phyloP scores from a whole-genome alignment of 2,888 invertebrate genomes.

The Rotaria socialis region DNA sequence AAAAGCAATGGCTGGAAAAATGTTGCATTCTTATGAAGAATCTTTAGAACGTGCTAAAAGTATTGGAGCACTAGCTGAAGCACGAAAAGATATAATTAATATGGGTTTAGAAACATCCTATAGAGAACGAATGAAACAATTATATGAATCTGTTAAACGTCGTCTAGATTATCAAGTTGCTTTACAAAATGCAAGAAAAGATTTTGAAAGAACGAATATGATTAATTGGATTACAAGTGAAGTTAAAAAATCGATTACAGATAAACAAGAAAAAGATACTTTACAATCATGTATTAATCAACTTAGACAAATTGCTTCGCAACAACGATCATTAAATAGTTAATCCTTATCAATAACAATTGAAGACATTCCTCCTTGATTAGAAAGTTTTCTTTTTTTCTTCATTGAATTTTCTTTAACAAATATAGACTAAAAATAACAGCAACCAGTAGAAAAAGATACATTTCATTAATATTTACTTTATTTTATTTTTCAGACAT shows the following conservation, averaged over 20 bases:
- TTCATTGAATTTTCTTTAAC: too few relatives aligned
- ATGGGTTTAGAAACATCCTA: conserved; percentile 89
- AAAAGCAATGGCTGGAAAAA: conserved; percentile 7
- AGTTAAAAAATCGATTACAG: conserved; percentile 80
- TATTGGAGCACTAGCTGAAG: conserved; percentile 25
- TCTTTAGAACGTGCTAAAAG: conserved; percentile 22
- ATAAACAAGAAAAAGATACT: conserved; percentile 66
- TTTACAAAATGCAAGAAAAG: conserved; percentile 73
- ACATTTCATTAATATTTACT: too few relatives aligned
- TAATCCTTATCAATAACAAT: too few relatives aligned
- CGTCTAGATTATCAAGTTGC: conserved; percentile 80
- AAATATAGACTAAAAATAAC: too few relatives aligned
- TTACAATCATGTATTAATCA: conserved; percentile 39
- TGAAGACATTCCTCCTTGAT: too few relatives aligned
- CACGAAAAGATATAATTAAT: conserved; percentile 72
- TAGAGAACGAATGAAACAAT: conserved; percentile 66
- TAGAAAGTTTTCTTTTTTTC: too few relatives aligned
- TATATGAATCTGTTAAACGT: conserved; percentile 64
- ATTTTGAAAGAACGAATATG: conserved; percentile 84
- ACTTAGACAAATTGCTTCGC: conserved; percentile 36
- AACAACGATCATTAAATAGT: not conserved
- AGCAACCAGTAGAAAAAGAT: too few relatives aligned
- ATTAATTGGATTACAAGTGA: conserved; percentile 82
- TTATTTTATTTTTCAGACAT: too few relatives aligned
- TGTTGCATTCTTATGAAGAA: conserved; percentile 9